A percentile compares a stretch with the other conserved stretches of the same genome.
Conservation (phyloP, 2,113 vertebrate species). For the Thamnophis sirtalis region DNA sequence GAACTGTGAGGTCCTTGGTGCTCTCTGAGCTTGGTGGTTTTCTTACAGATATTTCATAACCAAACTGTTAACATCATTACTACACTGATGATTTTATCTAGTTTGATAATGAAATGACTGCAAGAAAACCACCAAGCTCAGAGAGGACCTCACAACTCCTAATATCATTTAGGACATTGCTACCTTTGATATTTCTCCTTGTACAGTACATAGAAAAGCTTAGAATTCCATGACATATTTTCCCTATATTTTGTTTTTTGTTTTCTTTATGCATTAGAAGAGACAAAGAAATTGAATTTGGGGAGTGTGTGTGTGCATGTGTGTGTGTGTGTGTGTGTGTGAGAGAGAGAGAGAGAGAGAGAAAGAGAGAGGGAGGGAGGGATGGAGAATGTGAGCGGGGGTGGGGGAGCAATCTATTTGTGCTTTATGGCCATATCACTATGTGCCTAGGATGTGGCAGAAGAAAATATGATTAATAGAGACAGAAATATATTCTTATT, state of each 20-base stretch:
- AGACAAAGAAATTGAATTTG: background rate
- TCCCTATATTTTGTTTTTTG: background rate
- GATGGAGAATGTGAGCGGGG: too few relatives aligned
- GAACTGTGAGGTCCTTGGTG: too few relatives aligned
- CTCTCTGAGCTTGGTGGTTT: too few relatives aligned
- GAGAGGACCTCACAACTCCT: background rate
- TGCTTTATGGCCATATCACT: constrained; percentile 8
- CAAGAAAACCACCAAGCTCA: too few relatives aligned
- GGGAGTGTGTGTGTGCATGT: background rate
- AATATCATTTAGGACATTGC: background rate
- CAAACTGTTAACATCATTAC: too few relatives aligned
- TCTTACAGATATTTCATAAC: too few relatives aligned
- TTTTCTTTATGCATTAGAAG: background rate
- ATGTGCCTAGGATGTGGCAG: constrained; percentile 22
- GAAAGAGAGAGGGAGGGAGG: too few relatives aligned
- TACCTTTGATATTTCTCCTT: background rate
- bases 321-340: too few relatives aligned
- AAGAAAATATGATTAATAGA: constrained; percentile 41
- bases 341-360: too few relatives aligned
- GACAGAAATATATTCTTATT: constrained; percentile 24
- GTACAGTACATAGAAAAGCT: background rate
- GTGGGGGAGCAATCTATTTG: background rate
- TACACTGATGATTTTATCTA: too few relatives aligned
- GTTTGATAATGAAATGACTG: too few relatives aligned
- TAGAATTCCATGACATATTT: background rate